Base-by-base conservation (phyloP, 2,888 invertebrate species). In the Eristalis tenax region DNA sequence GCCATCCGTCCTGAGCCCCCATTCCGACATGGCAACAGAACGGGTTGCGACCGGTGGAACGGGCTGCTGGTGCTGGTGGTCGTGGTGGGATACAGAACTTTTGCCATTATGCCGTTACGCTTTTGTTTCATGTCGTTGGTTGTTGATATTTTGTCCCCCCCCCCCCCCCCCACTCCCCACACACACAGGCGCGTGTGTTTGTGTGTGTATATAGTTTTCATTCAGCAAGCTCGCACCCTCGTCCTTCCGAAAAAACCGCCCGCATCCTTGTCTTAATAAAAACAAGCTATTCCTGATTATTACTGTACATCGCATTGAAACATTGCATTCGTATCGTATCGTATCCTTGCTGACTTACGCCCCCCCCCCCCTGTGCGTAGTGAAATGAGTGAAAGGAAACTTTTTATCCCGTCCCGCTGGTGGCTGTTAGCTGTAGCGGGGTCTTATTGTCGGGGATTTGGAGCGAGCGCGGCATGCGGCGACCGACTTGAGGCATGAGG, bases 291-390 rank as follows among this genome's bases (percentile, higher is more conserved):
- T 87, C 59, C 80, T 80, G 83, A 83, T 87, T 87, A 87, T 87
- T 83, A 87, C 87, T 83, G 76, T 71, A 64, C 76, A 80, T 83
- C 71, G 79, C 87, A 87, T 79, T 87, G 87, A 87, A 87, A 83
- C 57, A 79, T 80, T 83, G 80, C 83, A 83, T 80, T 87, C 79
- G 79, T 87, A 68, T 87, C 79, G 79, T 87, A 68, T 87, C 78
- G 71, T 79, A 71, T 63, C 75, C 64, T 50, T 50, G 18, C 32
- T 32, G 32, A 10, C 8, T 10, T 32, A 32, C 32, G 0, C 5
- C 32, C 32, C 32, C 32, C 5, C 50, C 50, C 18, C 50, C 50
- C 83, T 75, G 75, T 87, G 86, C 76, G 82, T 87, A 82, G 86
- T 82, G 79, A 87, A 83, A 83, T 87, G 78, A 83, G 79, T 59